A percentile compares a stretch with the other conserved stretches of the same genome.
Evolutionary conservation across 2,888 invertebrate species (phyloP).

Genomic region (Sarcophaga rosellei): DNA sequence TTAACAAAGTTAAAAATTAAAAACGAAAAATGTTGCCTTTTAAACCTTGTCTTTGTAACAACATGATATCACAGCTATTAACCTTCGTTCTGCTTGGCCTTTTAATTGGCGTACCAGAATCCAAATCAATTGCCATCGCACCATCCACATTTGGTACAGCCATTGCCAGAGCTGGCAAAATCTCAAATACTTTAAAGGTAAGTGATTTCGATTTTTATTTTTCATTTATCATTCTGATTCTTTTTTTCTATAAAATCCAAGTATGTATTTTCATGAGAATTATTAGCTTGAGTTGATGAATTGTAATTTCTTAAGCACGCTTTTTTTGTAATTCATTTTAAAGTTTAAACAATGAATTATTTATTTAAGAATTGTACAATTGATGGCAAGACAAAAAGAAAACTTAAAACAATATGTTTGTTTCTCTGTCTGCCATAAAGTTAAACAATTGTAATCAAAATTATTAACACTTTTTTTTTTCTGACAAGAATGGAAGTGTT

Average conservation of each 20-base stretch:
- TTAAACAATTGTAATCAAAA: not conserved
- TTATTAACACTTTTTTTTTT: no score
- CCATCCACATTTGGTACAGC: slow-evolving; percentile 81
- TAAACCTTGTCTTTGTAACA: slow-evolving; percentile 43
- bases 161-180: slow-evolving; percentile 80
- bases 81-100: slow-evolving; percentile 48
- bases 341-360: not conserved
- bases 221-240: not conserved
- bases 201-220: slow-evolving; percentile 62
- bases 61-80: slow-evolving; percentile 38
- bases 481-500: no score
- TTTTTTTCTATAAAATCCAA: not conserved
- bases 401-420: no score
- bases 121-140: slow-evolving; percentile 78
- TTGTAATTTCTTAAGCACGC: not conserved
- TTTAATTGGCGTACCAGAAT: slow-evolving; percentile 65
- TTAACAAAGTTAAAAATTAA: not conserved
- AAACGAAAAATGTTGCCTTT: slow-evolving; percentile 33
- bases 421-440: not conserved
- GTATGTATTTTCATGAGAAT: not conserved
- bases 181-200: slow-evolving; percentile 81
- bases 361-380: not conserved
- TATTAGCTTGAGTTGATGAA: not conserved
- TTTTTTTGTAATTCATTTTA: not conserved
- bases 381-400: not conserved